Conservation (phyloP, 2,113 vertebrate species). For the Sorex araneus region DNA sequence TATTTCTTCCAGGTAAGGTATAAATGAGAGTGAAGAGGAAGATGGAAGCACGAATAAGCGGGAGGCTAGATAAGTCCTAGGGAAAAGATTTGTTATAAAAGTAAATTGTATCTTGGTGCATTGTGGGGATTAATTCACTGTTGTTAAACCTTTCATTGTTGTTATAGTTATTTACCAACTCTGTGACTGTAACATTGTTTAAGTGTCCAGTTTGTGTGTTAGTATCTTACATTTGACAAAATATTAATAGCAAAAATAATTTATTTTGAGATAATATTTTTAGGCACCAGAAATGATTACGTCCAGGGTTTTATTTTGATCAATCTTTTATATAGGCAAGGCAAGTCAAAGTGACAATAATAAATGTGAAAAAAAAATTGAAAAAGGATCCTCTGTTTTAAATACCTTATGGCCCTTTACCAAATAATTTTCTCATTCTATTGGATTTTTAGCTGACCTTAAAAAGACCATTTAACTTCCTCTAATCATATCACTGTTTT, state of each 20-base stretch:
- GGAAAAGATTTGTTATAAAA: slow-evolving; percentile 4
- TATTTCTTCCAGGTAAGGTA: slow-evolving; percentile 18
- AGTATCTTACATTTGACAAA: slow-evolving; percentile 23
- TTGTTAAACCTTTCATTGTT: background rate
- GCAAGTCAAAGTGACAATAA: slow-evolving; percentile 49
- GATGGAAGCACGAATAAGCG: background rate
- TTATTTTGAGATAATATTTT: slow-evolving; percentile 34
- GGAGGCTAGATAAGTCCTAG: background rate
- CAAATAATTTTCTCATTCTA: slow-evolving; percentile 48
- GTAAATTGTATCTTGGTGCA: background rate
- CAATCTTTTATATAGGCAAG: slow-evolving; percentile 45
- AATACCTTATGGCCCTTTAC: slow-evolving; percentile 26
- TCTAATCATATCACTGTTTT: slow-evolving; percentile 50
- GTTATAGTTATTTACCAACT: background rate
- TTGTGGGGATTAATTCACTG: slow-evolving; percentile 4
- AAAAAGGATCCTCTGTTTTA: slow-evolving; percentile 64
- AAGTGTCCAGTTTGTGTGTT: slow-evolving; percentile 42
- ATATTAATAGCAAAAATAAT: background rate
- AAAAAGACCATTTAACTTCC: slow-evolving; percentile 1
- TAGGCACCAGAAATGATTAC: slow-evolving; percentile 48
- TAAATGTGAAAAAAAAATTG: slow-evolving; percentile 20
- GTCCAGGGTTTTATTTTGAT: slow-evolving; percentile 35
- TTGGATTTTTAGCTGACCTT: slow-evolving; percentile 59
- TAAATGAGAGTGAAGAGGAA: background rate
- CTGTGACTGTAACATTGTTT: background rate